Base-by-base conservation (phyloP, 2,797 vertebrate genomes). In the Myotis pilosus region DNA sequence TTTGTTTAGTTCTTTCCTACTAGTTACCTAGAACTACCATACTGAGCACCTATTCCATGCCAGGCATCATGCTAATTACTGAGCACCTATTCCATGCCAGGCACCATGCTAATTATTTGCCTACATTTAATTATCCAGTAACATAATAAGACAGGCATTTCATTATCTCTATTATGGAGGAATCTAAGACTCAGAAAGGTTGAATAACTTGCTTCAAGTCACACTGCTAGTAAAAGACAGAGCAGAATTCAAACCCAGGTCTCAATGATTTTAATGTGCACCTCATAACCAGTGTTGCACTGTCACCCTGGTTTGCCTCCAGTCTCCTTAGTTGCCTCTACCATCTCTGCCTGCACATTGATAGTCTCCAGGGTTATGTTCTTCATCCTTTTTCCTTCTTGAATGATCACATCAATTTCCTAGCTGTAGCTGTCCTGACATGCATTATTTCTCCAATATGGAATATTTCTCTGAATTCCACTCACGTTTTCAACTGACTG, bases 161-260 rank as follows among this genome's bases (percentile, higher is more conserved):
- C 33, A 88, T 49, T 84, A 53, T 84, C 41, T 79, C 41, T 57
- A 38, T 53, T 51, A 74, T n/a, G 57, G 78, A 84, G 23, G 41
- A 94, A 66, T 55, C 66, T 75, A 19, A 92, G 66, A 16, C 66
- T 80, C 36, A 81, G 57, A 81, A 85, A 85, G 22, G 11, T 60
- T 89, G 55, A 87, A 89, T 85, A 86, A 92, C 30, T 69, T 55
- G 71, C 25, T 91, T 44, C 80, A 49, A 68, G 28, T 85, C 51
- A 91, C 12, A 80, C 2, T 88, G 10, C 49, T 80, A 74, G 13
- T 69, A 22, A 84, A 68, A 96, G 75, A 64, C 30, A 62, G 13
- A 53, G 57, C 20, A 89, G 47, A 47, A 71, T 79, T 79, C 71
- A 78, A 78, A 88, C 47, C 25, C 36, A 49, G 36, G 86, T 17